Percentiles rank a stretch among this genome's conserved stretches.
Conservation (phyloP, 2,888 invertebrate genomes). For the Thereva nobilitata region DNA sequence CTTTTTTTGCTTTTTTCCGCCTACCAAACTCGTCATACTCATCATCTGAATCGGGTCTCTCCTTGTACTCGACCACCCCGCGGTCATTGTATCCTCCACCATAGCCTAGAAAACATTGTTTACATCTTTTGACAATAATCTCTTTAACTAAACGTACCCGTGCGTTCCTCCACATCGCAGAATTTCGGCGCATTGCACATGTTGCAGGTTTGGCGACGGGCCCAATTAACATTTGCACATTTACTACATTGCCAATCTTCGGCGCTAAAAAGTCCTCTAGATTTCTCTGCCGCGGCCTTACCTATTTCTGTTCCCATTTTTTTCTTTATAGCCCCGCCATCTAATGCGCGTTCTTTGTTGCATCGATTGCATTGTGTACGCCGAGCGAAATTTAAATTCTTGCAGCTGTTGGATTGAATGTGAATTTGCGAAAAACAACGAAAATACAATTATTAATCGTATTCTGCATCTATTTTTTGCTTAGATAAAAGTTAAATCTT, state of each 20-base stretch:
- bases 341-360: slow-evolving; percentile 69
- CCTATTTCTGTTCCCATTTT: slow-evolving; percentile 96
- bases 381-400: slow-evolving; percentile 93
- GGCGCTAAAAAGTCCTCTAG: slow-evolving; percentile 79
- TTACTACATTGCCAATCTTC: slow-evolving; percentile 99
- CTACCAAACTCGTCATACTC: slow-evolving; percentile 94
- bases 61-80: slow-evolving; percentile 93
- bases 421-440: slow-evolving; percentile 28
- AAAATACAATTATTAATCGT: slow-evolving; percentile 40
- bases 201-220: slow-evolving; percentile 92
- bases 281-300: slow-evolving; percentile 97
- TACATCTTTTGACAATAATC: neutral
- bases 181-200: slow-evolving; percentile 99
- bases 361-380: slow-evolving; percentile 90
- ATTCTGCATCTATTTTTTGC: slow-evolving; percentile 18
- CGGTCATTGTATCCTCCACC: slow-evolving; percentile 95
- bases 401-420: slow-evolving; percentile 63
- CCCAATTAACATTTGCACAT: slow-evolving; percentile 99
- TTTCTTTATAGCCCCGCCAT: slow-evolving; percentile 64
- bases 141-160: slow-evolving; percentile 57
- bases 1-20: slow-evolving; percentile 60
- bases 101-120: slow-evolving; percentile 61
- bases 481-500: slow-evolving; percentile 36
- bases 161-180: slow-evolving; percentile 84
- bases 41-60: slow-evolving; percentile 85